Conservation (phyloP, 2,797 vertebrate species). For the Phoeniculus purpureus region DNA sequence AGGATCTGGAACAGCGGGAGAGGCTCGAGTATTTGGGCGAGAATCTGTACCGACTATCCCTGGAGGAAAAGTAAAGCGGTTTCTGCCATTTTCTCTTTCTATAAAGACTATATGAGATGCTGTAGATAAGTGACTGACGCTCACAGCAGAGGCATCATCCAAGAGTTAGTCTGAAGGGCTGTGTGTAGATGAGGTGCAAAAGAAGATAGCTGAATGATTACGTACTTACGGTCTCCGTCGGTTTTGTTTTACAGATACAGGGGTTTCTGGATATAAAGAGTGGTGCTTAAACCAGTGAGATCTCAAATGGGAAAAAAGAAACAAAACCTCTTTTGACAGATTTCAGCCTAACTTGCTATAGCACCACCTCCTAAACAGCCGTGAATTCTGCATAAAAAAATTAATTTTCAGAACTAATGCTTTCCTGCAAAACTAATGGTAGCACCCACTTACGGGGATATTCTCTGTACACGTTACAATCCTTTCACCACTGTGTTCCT, state of each 20-base stretch:
- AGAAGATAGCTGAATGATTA: not conserved
- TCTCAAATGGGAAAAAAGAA: conserved; percentile 27
- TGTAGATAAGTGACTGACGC: conserved; percentile 21
- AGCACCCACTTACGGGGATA: not conserved
- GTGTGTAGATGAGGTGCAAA: not conserved
- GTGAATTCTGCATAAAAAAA: conserved; percentile 6
- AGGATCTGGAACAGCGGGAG: conserved; percentile 86
- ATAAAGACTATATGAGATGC: conserved; percentile 30
- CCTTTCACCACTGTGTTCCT: conserved; percentile 41
- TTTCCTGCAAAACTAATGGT: conserved; percentile 54
- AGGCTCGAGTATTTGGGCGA: conserved; percentile 87
- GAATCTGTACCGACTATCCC: conserved; percentile 85
- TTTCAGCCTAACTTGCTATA: conserved; percentile 16
- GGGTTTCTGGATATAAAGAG: not conserved
- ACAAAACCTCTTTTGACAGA: not conserved
- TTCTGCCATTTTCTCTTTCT: conserved; percentile 68
- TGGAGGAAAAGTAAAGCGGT: conserved; percentile 90
- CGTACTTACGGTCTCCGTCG: not conserved
- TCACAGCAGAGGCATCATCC: not conserved
- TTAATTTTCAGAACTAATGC: conserved; percentile 65
- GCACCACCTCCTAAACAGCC: conserved; percentile 2
- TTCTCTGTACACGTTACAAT: conserved; percentile 55
- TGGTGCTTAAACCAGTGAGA: conserved; percentile 22
- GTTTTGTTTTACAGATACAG: not conserved
- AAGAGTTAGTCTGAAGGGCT: not conserved